Evolutionary conservation across 2,888 invertebrate genomes (phyloP), one percentile per base, ranked within the genome.

Genomic region (Drosophila rellima): DNA sequence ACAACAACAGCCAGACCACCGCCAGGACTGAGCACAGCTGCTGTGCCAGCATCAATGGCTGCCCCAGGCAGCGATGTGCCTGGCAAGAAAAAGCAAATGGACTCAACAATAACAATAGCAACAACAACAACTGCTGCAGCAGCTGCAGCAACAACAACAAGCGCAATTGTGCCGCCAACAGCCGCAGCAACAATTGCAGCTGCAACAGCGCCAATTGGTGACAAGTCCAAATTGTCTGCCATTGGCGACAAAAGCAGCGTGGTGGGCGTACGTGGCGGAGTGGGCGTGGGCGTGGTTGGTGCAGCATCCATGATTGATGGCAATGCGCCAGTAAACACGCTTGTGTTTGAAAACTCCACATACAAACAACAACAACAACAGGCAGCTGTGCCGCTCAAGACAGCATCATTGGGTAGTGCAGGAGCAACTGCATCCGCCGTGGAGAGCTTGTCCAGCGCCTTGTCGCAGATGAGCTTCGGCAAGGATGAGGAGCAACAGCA

Each of bases 281-380:
- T 79, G 8, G 80, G 26, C 7, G 26, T 26, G 26, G 26, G 80
- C 4, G 74, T 70, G 17, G 73, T 63, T 3, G 64, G 65, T 3
- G 74, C 15, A 77, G 67, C 66, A 20, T 70, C 74, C 0, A 40
- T 96, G 31, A 96, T 97, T 89, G 95, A 96, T 26, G 94, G 95
- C 3, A 96, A 96, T 5, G 95, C 96, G 0, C 96, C 97, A 2
- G 96, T 97, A 18, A 96, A 96, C 90, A 97, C 97, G 0, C 96
- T 98, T 56, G 97, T 98, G 75, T 97, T 98, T 90, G 97, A 98
- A 90, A 98, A 98, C 91, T 97, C 97, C 1, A 97, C 97, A 92
- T 97, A 96, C 91, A 97, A 97, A 91, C 95, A 95, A 62, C 90
- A 90, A 70, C 82, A 69, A 60, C 76, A 33, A 33, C 33, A 33